Evolutionary conservation across 2,797 vertebrate genomes (phyloP), one percentile per base, ranked within the genome.

Genomic region (Chrosomus eos): DNA sequence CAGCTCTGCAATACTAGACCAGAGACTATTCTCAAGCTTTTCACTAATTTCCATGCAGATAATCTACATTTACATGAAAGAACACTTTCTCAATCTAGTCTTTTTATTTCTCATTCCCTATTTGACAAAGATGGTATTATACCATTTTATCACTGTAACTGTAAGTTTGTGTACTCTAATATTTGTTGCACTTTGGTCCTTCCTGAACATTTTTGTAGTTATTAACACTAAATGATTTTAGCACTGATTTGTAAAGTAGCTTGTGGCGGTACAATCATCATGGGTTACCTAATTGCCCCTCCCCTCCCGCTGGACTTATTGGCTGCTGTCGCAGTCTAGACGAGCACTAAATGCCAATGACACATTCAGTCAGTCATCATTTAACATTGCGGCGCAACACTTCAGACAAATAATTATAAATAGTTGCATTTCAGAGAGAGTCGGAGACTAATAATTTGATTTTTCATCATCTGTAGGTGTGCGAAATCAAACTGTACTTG

Each of bases 1-100:
- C 64, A 58, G 64, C 64, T 72, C 76, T 81, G 87, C 83, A 85
- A 88, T 88, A 84, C 85, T 68, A 74, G 67, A 60, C 45, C 11
- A 43, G 48, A 74, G 33, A 62, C 79, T 84, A n/a, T 67, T 87
- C 19, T 19, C 60, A 6, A 55, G 64, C 64, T 77, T 43, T 77
- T 58, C 73, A 23, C 45, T 83, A 62, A 55, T 83, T 67, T 66
- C 72, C 5, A 28, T 74, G 23, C 80, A 33, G 68, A 67, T 75
- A 28, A 83, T 82, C 58, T 28, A 38, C 71, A 48, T 84, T 64
- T 75, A n/a, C 31, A n/a, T 1, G 31, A 68, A 23, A 2, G 2
- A 64, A 81, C 6, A 23, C 8, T 16, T 48, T 26, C 19, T 38
- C 28, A 51, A 67, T 76, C 38, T 33, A 18, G 55, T 73, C 31